Base-by-base conservation (phyloP, 2,888 invertebrate species). In the Lepetodrilus schrolli region DNA sequence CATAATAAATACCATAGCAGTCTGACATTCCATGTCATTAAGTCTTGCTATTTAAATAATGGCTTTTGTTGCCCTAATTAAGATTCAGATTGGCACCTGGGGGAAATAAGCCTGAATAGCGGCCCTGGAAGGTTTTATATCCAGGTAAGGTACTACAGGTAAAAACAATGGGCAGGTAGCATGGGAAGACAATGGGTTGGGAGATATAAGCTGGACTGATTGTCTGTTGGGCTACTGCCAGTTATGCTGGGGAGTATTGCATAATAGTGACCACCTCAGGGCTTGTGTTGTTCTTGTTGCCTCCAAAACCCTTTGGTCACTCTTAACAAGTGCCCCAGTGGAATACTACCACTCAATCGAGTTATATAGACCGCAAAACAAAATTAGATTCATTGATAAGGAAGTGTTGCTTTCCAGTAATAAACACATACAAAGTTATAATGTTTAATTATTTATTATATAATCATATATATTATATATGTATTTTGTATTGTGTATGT, bases 211-310 rank as follows among this genome's bases (percentile, higher is more conserved):
- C 58, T 26, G 30, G 30, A 30, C 30, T 58, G 58, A 58, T 58
- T 58, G 34, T 58, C 34, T 58, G 34, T 30, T 13, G 26, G 58
- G 58, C 58, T 58, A 34, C 30, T 58, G 58, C 58, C 58, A 58
- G 26, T 34, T 30, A 26, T 30, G 34, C 30, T 58, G 34, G n/a
- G n/a, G 26, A 58, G 26, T 34, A 58, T 58, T 58, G 30, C 58
- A 58, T 58, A 58, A 58, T 17, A 17, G 20, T 34, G 5, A 58
- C 30, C 7, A 34, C 58, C 58, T 34, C 26, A n/a, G 30, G 58
- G 43, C 43, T n/a, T 7, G n/a, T 43, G 43, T 4, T 43, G 4
- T 43, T 17, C 8, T 17, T 43, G n/a, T n/a, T n/a, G n/a, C n/a
- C n/a, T n/a, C n/a, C n/a, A n/a, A n/a, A n/a, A n/a, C n/a, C n/a